Evolutionary conservation across 2,797 vertebrate species (phyloP), one percentile per base, ranked within the genome.

Genomic region (Anniella stebbinsi): DNA sequence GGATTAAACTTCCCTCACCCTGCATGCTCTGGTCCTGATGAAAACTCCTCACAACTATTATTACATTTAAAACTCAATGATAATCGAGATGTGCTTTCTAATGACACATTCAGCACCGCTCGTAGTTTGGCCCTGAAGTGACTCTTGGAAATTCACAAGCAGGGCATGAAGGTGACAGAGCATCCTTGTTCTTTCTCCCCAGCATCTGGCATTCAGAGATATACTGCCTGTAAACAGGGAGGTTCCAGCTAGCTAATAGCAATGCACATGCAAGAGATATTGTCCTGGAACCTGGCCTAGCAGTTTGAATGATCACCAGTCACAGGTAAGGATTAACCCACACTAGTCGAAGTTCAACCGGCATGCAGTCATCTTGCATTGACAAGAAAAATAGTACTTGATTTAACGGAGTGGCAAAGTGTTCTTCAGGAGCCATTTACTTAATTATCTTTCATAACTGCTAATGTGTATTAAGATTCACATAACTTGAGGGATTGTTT

Each of bases 401-500:
- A 91, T 80, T 91, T 92, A 94, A 90, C 69, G 73, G 9, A 85
- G 0, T 89, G 30, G 1, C 70, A 38, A 93, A 93, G 80, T 87
- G 9, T 93, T 89, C 73, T 85, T 84, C 93, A 70, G 11, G 83
- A 93, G 57, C 18, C 82, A 33, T 89, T 84, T 85, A 13, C 36
- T 30, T 91, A 25, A 88, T 88, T 30, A 0, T 82, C 76, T 1
- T 83, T 90, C 63, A 12, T 60, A 91, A 85, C 2, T 69, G 0
- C 2, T 90, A 8, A 84, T 92, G 88, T 1, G 1, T 82, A 75
- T 36, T 57, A 80, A 72, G 45, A 81, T 83, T 90, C 30, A 30
- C 89, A 54, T 84, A 70, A 91, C 67, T n/a, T 72, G 13, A 30
- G 48, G 86, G n/a, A 18, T 77, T 21, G 73, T 2, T 12, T 90